phyloP scores from a whole-genome alignment of 2,113 vertebrate genomes.

The Lepus americanus region DNA sequence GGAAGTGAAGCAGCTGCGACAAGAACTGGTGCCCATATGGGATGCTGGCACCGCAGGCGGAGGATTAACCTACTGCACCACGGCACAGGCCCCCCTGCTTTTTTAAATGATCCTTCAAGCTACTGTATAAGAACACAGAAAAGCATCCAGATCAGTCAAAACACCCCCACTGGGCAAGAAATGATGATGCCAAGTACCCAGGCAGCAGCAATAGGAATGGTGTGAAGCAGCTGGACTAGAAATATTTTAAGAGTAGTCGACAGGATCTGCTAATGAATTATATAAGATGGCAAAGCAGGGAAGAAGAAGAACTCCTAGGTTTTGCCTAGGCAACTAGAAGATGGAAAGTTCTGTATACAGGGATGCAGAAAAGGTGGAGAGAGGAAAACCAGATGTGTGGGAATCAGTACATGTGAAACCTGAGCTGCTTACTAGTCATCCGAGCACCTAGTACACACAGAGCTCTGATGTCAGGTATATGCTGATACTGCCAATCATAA shows the following conservation, averaged over 20 bases:
- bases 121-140: not conserved
- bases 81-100: not conserved
- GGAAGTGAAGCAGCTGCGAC: too few relatives aligned
- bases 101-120: not conserved
- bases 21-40: too few relatives aligned
- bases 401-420: not conserved
- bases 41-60: too few relatives aligned
- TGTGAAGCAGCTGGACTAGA: not conserved
- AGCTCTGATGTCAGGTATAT: not conserved
- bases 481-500: not conserved
- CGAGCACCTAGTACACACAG: not conserved
- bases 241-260: not conserved
- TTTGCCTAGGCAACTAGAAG: not conserved
- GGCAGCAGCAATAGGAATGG: not conserved
- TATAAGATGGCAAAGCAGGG: not conserved
- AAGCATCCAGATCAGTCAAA: too few relatives aligned
- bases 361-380: not conserved
- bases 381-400: not conserved
- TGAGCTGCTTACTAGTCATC: not conserved
- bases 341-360: not conserved
- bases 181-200: not conserved
- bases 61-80: too few relatives aligned
- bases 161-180: not conserved
- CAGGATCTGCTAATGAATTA: not conserved
- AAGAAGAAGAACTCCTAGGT: not conserved